These are phyloP conservation scores for Strix occidentalis DNA, from an alignment of 2,797 vertebrate species.

Conservation along the genomic window DNA sequence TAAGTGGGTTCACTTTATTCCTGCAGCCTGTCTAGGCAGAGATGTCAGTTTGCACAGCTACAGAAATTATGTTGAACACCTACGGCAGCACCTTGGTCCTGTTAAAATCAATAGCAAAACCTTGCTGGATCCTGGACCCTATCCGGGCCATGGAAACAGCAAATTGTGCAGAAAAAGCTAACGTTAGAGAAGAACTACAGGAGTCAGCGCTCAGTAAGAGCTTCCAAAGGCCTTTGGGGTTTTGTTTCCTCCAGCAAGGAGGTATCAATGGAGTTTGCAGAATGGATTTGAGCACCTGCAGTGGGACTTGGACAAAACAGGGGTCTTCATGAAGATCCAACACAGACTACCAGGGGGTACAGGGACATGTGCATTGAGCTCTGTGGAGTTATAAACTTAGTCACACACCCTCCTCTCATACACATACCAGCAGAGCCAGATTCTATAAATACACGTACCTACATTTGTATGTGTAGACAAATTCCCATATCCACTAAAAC, in stretches of 20 bases:
- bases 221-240: background rate
- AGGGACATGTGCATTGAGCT: accelerated
- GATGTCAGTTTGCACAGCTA: background rate
- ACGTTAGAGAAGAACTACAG: background rate
- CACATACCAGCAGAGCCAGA: background rate
- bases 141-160: background rate
- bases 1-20: background rate
- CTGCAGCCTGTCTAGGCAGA: background rate
- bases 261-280: background rate
- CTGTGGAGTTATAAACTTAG: background rate
- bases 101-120: background rate
- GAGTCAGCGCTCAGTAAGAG: background rate
- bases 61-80: background rate
- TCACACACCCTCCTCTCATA: background rate
- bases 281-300: background rate
- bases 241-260: background rate
- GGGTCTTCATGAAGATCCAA: background rate
- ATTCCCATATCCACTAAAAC: background rate
- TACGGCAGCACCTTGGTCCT: background rate
- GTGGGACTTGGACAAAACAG: background rate
- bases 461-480: background rate
- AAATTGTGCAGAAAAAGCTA: background rate
- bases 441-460: background rate
- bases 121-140: background rate
- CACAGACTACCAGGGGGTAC: background rate